Base-by-base conservation (phyloP, 2,797 vertebrate genomes). In the Gymnoscopelus microlampas region DNA sequence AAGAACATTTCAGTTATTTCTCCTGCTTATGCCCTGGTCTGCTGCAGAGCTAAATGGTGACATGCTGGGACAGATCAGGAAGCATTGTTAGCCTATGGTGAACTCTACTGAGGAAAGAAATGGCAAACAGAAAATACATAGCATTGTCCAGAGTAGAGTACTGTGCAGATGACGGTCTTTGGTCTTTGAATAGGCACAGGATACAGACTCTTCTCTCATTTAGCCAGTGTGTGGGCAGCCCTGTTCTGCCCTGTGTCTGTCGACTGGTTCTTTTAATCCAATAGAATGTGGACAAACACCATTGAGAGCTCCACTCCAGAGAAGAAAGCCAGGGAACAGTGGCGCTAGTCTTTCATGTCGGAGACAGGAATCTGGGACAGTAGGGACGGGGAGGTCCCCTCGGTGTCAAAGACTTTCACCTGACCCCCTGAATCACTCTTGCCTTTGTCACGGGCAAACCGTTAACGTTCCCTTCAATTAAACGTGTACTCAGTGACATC, bases 61-160 rank as follows among this genome's bases (percentile, higher is more conserved):
- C 88, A 86, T 71, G 85, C 71, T 77, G 64, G 67, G 71, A 78
- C 79, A 77, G 66, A 85, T 78, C 72, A 68, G 67, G 64, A 63
- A 7, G 53, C 26, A 63, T 76, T 80, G 77, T 76, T 68, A 68
- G 71, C 74, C 73, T 76, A 58, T 63, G 60, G 62, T 47, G 62
- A 73, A 57, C 66, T 68, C 48, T 61, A 57, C 29, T 23, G 48
- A 51, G 48, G 12, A n/a, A 60, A 48, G 53, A 53, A 53, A 81
- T 69, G 66, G 75, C 64, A 23, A 56, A 66, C 48, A 73, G 26
- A 77, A 71, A 83, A 76, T 69, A 69, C 63, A 66, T 60, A 53
- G 49, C 55, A 58, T 62, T 76, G 63, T 70, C 68, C 11, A 10
- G 53, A 54, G 47, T 13, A n/a, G 60, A 50, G 60, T 49, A 64